These are phyloP conservation scores for Aromia moschata DNA, from an alignment of 2,888 invertebrate genomes.

Conservation along the genomic window DNA sequence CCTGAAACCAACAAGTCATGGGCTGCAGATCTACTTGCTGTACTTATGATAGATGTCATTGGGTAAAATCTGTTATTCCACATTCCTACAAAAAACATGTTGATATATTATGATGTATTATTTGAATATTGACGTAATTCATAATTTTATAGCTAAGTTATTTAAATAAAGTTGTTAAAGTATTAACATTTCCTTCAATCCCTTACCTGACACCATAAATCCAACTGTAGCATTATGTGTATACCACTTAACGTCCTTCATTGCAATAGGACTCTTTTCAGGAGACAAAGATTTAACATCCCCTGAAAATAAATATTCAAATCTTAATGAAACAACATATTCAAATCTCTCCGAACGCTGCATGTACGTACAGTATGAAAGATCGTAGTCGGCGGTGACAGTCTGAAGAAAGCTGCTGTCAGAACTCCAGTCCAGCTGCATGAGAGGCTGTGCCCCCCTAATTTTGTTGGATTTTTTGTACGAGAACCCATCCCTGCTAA, in stretches of 20 bases:
- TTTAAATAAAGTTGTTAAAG: background rate
- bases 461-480: conserved; percentile 92
- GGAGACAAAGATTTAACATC: conserved; percentile 88
- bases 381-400: conserved; percentile 88
- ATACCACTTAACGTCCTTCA: conserved; percentile 92
- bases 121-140: background rate
- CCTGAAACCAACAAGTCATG: conserved; percentile 87
- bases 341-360: no score
- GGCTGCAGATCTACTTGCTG: conserved; percentile 82
- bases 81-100: conserved; percentile 68
- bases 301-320: conserved; percentile 76
- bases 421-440: conserved; percentile 91
- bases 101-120: background rate
- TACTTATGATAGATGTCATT: conserved; percentile 82
- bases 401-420: conserved; percentile 89
- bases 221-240: conserved; percentile 89
- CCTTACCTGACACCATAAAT: conserved; percentile 83
- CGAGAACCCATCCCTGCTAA: conserved; percentile 88
- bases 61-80: conserved; percentile 93
- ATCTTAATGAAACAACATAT: no score
- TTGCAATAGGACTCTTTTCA: conserved; percentile 87
- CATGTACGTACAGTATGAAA: conserved; percentile 79
- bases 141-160: no score
- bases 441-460: conserved; percentile 83
- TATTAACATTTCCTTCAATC: background rate